Percentiles rank a stretch among this genome's conserved stretches.
Conservation (phyloP, 2,888 invertebrate genomes). For the Pammene fasciana region DNA sequence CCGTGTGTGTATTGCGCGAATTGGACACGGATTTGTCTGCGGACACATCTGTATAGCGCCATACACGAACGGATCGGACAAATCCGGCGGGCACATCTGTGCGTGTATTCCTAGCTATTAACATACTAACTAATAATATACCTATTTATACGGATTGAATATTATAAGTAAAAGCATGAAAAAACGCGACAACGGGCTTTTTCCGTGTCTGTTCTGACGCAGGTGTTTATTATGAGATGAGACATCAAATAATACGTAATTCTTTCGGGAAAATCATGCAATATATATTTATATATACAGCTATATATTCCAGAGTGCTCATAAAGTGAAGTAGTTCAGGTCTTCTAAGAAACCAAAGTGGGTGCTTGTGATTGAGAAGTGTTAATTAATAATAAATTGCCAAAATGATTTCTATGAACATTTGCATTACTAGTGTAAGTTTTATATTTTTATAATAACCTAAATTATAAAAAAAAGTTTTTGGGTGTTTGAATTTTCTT, state of each 20-base stretch:
- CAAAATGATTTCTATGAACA: neutral
- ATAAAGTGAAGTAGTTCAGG: neutral
- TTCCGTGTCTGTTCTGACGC: neutral
- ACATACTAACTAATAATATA: too few species aligned
- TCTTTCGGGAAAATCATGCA: neutral
- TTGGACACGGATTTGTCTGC: too few species aligned
- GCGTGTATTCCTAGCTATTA: too few species aligned
- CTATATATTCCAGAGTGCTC: neutral
- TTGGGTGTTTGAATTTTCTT: too few species aligned
- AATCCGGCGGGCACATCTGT: too few species aligned
- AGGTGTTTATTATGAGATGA: neutral
- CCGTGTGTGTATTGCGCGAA: too few species aligned
- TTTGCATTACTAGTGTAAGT: constrained; percentile 4
- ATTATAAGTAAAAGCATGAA: neutral
- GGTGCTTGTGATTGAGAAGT: neutral
- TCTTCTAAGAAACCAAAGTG: neutral
- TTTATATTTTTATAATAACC: neutral
- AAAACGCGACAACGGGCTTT: constrained; percentile 5
- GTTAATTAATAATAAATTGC: neutral
- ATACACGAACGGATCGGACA: too few species aligned
- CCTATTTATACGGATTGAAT: too few species aligned
- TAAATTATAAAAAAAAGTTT: too few species aligned
- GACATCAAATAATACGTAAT: constrained; percentile 2
- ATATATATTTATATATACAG: neutral
- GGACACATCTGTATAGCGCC: too few species aligned